Conservation (phyloP, 2,888 invertebrate genomes). For the Agapostemon virescens region DNA sequence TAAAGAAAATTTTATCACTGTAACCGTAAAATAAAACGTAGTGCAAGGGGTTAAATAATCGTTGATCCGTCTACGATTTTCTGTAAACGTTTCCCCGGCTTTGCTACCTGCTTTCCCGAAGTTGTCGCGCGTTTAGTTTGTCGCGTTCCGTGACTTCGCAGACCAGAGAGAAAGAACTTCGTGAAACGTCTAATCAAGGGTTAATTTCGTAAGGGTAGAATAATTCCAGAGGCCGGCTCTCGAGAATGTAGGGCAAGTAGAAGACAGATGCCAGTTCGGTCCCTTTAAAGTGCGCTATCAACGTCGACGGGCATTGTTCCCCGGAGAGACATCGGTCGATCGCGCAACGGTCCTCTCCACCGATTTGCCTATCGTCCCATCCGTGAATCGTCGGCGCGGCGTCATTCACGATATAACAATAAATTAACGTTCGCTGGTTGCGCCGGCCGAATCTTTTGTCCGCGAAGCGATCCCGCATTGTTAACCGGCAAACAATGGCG, state of each 20-base stretch:
- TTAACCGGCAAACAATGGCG: conserved; percentile 57
- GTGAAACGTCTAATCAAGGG: background rate
- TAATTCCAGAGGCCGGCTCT: background rate
- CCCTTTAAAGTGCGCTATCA: conserved; percentile 37
- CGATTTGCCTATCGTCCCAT: conserved; percentile 47
- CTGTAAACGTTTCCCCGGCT: background rate
- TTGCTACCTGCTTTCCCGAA: background rate
- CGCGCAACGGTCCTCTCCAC: conserved; percentile 44
- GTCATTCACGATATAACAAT: conserved; percentile 61
- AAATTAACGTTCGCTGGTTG: conserved; percentile 65
- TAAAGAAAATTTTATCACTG: no score
- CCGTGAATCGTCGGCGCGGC: conserved; percentile 36
- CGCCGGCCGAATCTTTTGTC: conserved; percentile 63
- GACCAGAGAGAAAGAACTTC: no score
- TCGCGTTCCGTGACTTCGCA: background rate
- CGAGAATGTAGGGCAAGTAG: conserved; percentile 4
- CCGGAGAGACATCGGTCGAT: conserved; percentile 42
- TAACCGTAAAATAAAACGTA: no score
- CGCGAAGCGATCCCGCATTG: conserved; percentile 61
- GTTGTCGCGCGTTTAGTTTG: no score
- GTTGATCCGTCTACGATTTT: no score
- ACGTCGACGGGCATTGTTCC: conserved; percentile 41
- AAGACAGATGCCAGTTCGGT: conserved; percentile 31
- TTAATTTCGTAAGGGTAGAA: background rate
- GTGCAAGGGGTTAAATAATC: no score